Evolutionary conservation across 2,888 invertebrate species (phyloP).

Genomic region (Drosophila fungiperda): DNA sequence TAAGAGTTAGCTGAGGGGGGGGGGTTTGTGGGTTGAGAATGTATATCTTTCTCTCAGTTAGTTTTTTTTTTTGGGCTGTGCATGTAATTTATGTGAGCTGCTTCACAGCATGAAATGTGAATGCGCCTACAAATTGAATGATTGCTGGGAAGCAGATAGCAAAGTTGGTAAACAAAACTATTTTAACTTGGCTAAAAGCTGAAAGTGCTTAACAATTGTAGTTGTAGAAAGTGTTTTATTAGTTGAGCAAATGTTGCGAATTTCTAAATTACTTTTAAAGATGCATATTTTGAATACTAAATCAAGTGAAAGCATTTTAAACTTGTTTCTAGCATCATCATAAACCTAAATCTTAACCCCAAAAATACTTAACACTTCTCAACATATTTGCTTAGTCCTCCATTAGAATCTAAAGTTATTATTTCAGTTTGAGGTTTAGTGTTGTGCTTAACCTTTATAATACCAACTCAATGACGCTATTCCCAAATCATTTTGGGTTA

Average conservation of each 20-base stretch:
- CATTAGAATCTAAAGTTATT: conserved; percentile 36
- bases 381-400: conserved; percentile 8
- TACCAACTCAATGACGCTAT: conserved; percentile 15
- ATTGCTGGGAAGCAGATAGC: conserved; percentile 1
- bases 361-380: neutral
- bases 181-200: neutral
- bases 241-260: neutral
- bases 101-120: conserved; percentile 55
- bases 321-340: neutral
- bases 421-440: conserved; percentile 32
- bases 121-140: conserved; percentile 27
- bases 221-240: neutral
- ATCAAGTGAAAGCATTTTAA: too few species aligned
- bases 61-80: conserved; percentile 8
- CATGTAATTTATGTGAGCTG: conserved; percentile 79
- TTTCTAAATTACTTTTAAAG: neutral
- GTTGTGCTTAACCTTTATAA: conserved; percentile 20
- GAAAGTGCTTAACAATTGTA: neutral
- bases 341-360: neutral
- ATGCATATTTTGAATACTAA: too few species aligned
- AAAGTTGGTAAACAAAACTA: neutral
- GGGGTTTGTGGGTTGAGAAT: neutral
- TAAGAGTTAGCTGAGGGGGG: conserved; percentile 3
- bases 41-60: neutral
- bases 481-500: conserved; percentile 19